Percentiles rank a stretch among this genome's conserved stretches.
These are phyloP conservation scores for Trichosurus vulpecula DNA, from an alignment of 2,797 vertebrate species.

Conservation along the genomic window DNA sequence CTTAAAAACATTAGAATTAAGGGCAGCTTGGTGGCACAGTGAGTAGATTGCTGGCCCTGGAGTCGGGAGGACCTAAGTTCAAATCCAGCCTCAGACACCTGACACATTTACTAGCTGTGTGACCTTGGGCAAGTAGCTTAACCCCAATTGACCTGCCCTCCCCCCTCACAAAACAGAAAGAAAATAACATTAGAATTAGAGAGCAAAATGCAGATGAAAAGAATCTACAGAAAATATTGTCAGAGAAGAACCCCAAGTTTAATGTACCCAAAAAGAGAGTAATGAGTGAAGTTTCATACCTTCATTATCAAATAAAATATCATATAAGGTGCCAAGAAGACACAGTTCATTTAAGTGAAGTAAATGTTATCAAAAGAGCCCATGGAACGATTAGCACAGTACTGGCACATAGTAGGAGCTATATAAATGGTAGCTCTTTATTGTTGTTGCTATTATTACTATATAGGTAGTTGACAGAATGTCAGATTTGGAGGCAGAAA, in stretches of 20 bases:
- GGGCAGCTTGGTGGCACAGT: no score
- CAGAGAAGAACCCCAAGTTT: neutral
- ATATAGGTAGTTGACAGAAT: neutral
- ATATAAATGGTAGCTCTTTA: neutral
- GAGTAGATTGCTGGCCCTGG: no score
- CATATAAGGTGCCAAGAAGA: neutral
- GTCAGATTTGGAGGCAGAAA: neutral
- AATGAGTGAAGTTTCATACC: neutral
- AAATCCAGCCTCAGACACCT: no score
- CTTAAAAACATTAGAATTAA: no score
- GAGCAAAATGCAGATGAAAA: neutral
- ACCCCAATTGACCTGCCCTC: no score
- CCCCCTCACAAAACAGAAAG: no score
- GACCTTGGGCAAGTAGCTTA: no score
- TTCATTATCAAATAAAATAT: neutral
- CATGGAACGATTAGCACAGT: no score
- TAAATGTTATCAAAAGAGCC: neutral
- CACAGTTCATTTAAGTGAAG: neutral
- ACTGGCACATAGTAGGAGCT: no score
- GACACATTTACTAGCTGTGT: no score
- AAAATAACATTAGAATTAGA: neutral
- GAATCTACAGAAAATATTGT: neutral
- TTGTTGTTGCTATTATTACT: neutral
- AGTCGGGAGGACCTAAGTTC: no score
- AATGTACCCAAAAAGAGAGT: neutral